Evolutionary conservation across 2,797 vertebrate genomes (phyloP).

Genomic region (Schizopygopsis pylzovi): DNA sequence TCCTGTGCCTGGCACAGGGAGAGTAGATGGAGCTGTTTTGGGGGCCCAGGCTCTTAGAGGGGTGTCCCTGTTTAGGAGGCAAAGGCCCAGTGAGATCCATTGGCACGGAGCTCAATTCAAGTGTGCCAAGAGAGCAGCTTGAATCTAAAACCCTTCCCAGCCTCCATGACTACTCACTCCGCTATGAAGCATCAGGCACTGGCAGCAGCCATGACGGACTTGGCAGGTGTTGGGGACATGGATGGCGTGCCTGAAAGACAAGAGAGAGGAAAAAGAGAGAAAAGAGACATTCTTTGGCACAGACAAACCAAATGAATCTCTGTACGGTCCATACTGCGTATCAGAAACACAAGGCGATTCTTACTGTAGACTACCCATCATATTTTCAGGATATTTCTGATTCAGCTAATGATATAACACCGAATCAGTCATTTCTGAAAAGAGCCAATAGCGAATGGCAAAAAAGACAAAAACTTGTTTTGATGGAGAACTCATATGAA

Average conservation of each 20-base stretch:
- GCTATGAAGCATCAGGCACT: constrained; percentile 49
- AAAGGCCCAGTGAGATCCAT: constrained; percentile 43
- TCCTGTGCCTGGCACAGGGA: constrained; percentile 35
- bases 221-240: constrained; percentile 44
- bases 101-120: constrained; percentile 49
- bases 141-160: constrained; percentile 53
- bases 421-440: constrained; percentile 6
- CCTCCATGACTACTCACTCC: constrained; percentile 57
- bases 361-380: not conserved
- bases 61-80: constrained; percentile 44
- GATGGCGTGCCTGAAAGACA: constrained; percentile 36
- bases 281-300: constrained; percentile 42
- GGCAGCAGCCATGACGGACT: constrained; percentile 42
- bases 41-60: constrained; percentile 41
- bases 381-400: constrained; percentile 4
- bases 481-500: not conserved
- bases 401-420: not conserved
- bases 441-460: not conserved
- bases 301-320: constrained; percentile 40
- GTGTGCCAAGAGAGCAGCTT: constrained; percentile 57
- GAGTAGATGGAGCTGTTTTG: constrained; percentile 52
- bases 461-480: not conserved
- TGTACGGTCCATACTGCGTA: constrained; percentile 18
- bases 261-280: constrained; percentile 30
- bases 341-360: constrained; percentile 23